Percentiles rank a stretch among this genome's conserved stretches.
phyloP scores from a whole-genome alignment of 2,797 vertebrate genomes.

The Anguilla anguilla region DNA sequence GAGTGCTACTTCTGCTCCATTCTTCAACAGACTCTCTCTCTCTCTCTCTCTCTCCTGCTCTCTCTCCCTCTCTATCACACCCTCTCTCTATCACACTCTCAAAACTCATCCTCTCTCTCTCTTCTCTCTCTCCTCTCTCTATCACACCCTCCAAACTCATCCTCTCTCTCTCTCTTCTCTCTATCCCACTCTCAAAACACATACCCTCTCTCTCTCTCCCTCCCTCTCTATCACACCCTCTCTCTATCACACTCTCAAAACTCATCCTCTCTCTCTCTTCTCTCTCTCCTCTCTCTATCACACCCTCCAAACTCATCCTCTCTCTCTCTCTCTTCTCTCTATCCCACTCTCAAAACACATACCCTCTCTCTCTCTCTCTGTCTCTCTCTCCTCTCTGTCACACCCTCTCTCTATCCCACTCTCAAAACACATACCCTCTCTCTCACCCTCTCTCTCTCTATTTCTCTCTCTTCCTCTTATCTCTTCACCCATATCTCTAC shows the following conservation, averaged over 20 bases:
- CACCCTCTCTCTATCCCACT: constrained; percentile 16
- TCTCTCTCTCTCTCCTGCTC: constrained; percentile 36
- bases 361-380: background rate
- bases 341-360: background rate
- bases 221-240: constrained; percentile 14
- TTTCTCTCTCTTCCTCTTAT: too few species aligned
- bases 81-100: constrained; percentile 19
- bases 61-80: constrained; percentile 25
- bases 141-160: background rate
- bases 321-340: too few species aligned
- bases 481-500: too few species aligned
- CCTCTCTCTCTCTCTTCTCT: constrained; percentile 18
- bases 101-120: constrained; percentile 43
- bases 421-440: constrained; percentile 3
- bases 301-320: too few species aligned
- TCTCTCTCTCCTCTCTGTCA: too few species aligned
- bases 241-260: constrained; percentile 24
- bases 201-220: background rate
- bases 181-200: too few species aligned
- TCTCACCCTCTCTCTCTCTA: background rate
- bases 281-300: too few species aligned
- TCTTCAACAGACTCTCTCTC: constrained; percentile 51
- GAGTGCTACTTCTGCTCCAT: constrained; percentile 61
- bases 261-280: constrained; percentile 21
- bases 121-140: constrained; percentile 11